Percentiles rank a stretch among this genome's conserved stretches.
These are phyloP conservation scores for Cephus runcator DNA, from an alignment of 2,888 invertebrate species.

Conservation along the genomic window DNA sequence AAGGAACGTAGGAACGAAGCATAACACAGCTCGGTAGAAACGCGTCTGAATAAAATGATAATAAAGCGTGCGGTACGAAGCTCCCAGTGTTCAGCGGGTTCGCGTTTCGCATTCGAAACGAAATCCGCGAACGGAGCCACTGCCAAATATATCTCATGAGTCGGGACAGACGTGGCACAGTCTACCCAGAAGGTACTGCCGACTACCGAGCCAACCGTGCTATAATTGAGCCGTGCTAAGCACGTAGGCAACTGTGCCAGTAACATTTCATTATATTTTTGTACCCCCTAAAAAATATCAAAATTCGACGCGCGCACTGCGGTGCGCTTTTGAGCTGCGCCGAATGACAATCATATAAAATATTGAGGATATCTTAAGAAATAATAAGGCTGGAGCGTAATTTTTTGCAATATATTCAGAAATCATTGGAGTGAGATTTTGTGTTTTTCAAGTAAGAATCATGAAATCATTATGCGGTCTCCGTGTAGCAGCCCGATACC, in stretches of 20 bases:
- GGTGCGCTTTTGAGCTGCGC: not conserved
- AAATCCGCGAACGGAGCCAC: slow-evolving; percentile 17
- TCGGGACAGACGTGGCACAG: not conserved
- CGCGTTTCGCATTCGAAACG: slow-evolving; percentile 32
- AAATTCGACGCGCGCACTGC: not conserved
- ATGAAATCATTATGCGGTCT: not conserved
- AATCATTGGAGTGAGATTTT: not conserved
- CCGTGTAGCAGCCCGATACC: not conserved
- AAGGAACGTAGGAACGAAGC: slow-evolving; percentile 37
- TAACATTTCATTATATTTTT: not conserved
- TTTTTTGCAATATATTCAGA: not conserved
- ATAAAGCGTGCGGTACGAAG: slow-evolving; percentile 50
- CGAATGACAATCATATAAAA: not conserved
- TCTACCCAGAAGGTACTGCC: not conserved
- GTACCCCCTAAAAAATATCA: not conserved
- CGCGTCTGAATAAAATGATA: slow-evolving; percentile 62
- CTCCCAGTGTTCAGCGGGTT: slow-evolving; percentile 25
- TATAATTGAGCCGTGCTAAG: not conserved
- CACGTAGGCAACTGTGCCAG: not conserved
- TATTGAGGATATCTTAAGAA: not conserved
- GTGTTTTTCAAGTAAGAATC: not conserved
- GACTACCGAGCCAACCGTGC: not conserved
- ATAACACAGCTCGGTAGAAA: slow-evolving; percentile 45
- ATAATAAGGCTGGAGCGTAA: not conserved
- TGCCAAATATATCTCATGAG: not conserved